Base-by-base conservation (phyloP, 2,888 invertebrate species). In the Hirtodrosophila duncani region DNA sequence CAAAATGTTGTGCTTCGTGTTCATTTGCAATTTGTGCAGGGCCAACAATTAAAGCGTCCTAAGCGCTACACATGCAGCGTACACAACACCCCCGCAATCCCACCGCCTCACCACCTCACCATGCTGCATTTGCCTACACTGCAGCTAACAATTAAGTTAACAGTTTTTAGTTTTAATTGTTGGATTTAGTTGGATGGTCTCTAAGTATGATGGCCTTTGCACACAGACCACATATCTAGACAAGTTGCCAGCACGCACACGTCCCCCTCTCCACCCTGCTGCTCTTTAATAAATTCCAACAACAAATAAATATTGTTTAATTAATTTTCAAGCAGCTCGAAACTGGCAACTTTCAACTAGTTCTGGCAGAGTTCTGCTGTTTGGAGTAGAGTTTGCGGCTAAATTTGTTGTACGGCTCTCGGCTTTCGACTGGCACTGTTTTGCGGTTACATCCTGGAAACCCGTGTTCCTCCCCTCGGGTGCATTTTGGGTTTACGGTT, bases 91-190 rank as follows among this genome's bases (percentile, higher is more conserved):
- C 10, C 14, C 21, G 17, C 24, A 21, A 14, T 8, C 30, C 3
- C 16, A 13, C 17, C 10, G 6, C 27, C 1, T 6, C 23, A 14
- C 37, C 11, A 13, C 21, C 34, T 20, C 9, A 9, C 9, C 14
- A n/a, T 13, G 9, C 13, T 17, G 5, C 6, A 3, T 8, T 18
- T 11, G 27, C 9, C 11, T 17, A 20, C 26, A 29, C 18, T 49
- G 60, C 53, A 68, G 62, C 67, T 75, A 75, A 71, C 77, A 78
- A 80, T 80, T 81, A 77, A 79, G 64, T 61, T 68, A 77, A 78
- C 60, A 77, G 56, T 64, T 74, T 57, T 59, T 45, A 52, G 50
- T 57, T 60, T 75, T 67, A 62, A 67, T 65, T 66, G 57, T 42
- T 23, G 39, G 31, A 50, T 27, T 50, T 57, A 37, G 49, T 45